Evolutionary conservation across 2,113 vertebrate species (phyloP).

Genomic region (Progne subis): DNA sequence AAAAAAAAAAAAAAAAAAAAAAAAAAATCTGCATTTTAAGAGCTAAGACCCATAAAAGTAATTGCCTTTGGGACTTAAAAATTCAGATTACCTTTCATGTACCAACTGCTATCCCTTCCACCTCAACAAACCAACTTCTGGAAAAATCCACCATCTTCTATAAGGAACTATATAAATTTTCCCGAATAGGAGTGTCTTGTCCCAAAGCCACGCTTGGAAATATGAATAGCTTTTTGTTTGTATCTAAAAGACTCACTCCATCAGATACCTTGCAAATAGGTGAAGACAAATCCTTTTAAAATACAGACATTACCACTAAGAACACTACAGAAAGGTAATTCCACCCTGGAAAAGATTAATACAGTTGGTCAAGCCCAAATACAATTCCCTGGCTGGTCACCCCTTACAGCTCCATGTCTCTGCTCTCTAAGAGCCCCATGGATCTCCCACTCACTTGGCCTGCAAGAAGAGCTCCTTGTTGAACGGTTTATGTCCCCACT

Average conservation of each 20-base stretch:
- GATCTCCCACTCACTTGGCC: constrained; percentile 89
- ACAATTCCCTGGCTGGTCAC: neutral
- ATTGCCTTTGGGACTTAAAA: neutral
- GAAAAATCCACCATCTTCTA: rapidly evolving
- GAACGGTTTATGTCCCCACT: constrained; percentile 98
- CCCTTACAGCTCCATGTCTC: neutral
- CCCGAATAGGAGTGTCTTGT: neutral
- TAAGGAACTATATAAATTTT: neutral
- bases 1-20: too few relatives aligned
- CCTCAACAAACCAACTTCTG: neutral
- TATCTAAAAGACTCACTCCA: neutral
- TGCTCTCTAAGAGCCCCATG: neutral
- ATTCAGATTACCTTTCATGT: neutral
- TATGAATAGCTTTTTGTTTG: neutral
- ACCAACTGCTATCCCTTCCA: neutral
- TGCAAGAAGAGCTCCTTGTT: constrained; percentile 98
- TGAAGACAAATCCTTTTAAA: neutral
- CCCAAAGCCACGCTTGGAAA: neutral
- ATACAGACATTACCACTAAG: neutral
- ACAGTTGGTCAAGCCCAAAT: neutral
- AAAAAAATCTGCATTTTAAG: neutral
- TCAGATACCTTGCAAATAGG: neutral
- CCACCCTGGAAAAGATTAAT: neutral
- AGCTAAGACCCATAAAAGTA: neutral
- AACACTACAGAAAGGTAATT: neutral